Conservation (phyloP, 1,140 invertebrate species). For the Hylaeus volcanicus region DNA sequence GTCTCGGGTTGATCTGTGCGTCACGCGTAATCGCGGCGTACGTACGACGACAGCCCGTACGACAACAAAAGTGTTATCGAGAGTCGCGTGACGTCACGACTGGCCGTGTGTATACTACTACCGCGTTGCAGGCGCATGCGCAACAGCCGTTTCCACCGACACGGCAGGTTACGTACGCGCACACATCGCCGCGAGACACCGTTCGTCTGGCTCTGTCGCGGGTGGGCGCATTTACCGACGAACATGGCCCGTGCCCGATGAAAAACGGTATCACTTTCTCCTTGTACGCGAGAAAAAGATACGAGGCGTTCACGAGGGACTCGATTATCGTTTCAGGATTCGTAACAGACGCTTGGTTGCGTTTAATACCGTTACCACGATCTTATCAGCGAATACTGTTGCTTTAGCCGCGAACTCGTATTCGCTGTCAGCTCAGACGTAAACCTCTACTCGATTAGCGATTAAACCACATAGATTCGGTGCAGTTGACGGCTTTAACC, state of each 20-base stretch:
- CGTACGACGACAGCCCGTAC: slow-evolving; percentile 41
- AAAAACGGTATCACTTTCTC: slow-evolving; percentile 27
- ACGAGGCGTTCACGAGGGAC: neutral
- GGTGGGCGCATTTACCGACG: neutral
- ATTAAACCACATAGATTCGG: too few species aligned
- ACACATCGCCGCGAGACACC: neutral
- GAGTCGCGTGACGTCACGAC: slow-evolving; percentile 42
- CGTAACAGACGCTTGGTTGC: too few species aligned
- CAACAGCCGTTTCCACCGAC: neutral
- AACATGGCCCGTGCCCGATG: neutral
- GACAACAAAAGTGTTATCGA: slow-evolving; percentile 53
- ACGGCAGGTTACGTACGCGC: neutral
- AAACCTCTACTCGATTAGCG: too few species aligned
- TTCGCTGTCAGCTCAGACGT: too few species aligned
- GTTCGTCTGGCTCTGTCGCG: neutral
- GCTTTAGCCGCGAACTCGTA: too few species aligned
- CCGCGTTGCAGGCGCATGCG: slow-evolving; percentile 20
- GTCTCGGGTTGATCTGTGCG: slow-evolving; percentile 28
- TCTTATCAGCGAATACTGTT: too few species aligned
- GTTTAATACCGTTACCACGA: too few species aligned
- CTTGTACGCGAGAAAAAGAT: neutral
- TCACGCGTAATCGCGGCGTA: slow-evolving; percentile 43
- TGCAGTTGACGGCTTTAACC: too few species aligned
- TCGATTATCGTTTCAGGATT: neutral
- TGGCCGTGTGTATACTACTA: slow-evolving; percentile 32